Conservation (phyloP, 2,797 vertebrate genomes). For the Rhinogobio ventralis region DNA sequence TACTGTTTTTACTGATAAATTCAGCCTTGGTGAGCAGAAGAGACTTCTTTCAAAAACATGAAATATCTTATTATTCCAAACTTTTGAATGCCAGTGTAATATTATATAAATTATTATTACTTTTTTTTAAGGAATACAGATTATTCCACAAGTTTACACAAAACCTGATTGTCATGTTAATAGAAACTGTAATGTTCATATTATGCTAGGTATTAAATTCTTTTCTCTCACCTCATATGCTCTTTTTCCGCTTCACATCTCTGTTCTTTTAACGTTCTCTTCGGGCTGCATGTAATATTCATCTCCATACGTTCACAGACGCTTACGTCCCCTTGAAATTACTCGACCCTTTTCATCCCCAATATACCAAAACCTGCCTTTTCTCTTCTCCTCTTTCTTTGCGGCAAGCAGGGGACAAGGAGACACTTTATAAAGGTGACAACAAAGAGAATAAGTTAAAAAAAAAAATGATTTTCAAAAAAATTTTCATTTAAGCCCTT, state of each 20-base stretch:
- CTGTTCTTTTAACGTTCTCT: background rate
- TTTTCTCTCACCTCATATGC: background rate
- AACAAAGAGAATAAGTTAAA: slow-evolving; percentile 74
- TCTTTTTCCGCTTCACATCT: background rate
- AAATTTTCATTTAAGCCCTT: no score
- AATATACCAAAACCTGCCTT: background rate
- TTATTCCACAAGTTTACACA: no score
- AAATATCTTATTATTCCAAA: no score
- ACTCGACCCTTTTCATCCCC: background rate
- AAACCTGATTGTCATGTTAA: background rate
- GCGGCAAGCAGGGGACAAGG: slow-evolving; percentile 71
- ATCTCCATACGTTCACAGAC: background rate
- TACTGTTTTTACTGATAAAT: no score
- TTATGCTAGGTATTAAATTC: background rate
- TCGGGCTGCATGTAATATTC: background rate
- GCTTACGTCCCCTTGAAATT: background rate
- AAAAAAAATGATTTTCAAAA: no score
- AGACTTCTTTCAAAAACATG: no score
- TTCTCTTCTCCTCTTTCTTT: background rate
- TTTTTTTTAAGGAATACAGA: no score
- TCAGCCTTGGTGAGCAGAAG: no score
- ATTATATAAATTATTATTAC: no score
- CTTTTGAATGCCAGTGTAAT: no score
- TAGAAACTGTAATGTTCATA: background rate
- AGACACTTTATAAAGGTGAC: slow-evolving; percentile 68